A percentile compares a stretch with the other conserved stretches of the same genome.
phyloP scores from a whole-genome alignment of 1,140 invertebrate genomes.

The Drosophila novamexicana region DNA sequence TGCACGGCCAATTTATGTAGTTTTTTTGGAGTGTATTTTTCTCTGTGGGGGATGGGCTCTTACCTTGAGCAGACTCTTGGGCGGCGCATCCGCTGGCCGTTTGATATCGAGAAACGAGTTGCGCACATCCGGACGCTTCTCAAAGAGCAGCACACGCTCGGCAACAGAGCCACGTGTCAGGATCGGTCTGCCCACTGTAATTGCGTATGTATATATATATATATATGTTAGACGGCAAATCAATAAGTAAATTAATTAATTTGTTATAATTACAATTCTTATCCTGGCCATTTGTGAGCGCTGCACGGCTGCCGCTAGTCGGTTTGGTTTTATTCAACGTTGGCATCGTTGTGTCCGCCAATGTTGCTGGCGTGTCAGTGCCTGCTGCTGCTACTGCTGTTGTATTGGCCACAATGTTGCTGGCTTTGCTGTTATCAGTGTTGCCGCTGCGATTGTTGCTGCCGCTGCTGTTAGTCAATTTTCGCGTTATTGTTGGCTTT shows the following conservation, averaged over 20 bases:
- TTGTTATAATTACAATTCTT: constrained; percentile 73
- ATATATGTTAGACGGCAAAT: not conserved
- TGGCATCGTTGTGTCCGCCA: constrained; percentile 77
- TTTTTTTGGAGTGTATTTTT: not conserved
- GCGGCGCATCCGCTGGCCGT: constrained; percentile 69
- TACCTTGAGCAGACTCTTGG: constrained; percentile 78
- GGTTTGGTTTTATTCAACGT: constrained; percentile 81
- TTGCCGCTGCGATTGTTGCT: constrained; percentile 22
- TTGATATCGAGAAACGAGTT: constrained; percentile 78
- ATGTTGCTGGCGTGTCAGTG: constrained; percentile 56
- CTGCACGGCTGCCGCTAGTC: constrained; percentile 63
- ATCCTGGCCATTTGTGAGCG: constrained; percentile 79
- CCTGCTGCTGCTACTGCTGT: constrained; percentile 37
- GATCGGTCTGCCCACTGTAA: constrained; percentile 92
- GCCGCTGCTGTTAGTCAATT: constrained; percentile 20
- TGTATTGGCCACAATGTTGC: constrained; percentile 50
- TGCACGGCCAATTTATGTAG: not conserved
- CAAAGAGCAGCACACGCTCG: constrained; percentile 95
- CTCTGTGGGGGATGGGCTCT: constrained; percentile 27
- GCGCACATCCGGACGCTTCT: constrained; percentile 91
- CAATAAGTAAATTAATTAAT: constrained; percentile 2
- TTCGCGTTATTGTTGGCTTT: constrained; percentile 43
- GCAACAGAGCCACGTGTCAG: constrained; percentile 95
- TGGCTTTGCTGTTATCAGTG: constrained; percentile 43
- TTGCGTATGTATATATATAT: constrained; percentile 7